A percentile compares a stretch with the other conserved stretches of the same genome.
These are phyloP conservation scores for Patella caerulea DNA, from an alignment of 2,888 invertebrate species.

Conservation along the genomic window DNA sequence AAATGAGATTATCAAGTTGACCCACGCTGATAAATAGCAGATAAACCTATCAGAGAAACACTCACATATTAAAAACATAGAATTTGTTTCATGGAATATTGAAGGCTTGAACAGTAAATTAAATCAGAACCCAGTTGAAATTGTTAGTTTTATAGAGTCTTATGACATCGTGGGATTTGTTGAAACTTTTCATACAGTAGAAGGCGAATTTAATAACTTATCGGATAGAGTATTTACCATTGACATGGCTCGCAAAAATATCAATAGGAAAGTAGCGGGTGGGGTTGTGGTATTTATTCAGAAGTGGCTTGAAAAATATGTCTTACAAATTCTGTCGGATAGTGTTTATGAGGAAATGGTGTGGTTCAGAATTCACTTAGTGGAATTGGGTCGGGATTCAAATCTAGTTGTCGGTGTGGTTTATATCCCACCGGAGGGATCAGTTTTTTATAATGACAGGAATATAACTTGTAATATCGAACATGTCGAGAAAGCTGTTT, in stretches of 20 bases:
- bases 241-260: no score
- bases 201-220: background rate
- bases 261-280: background rate
- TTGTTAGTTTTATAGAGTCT: background rate
- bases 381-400: background rate
- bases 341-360: background rate
- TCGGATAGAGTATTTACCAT: background rate
- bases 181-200: background rate
- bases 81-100: conserved; percentile 4
- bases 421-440: background rate
- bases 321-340: background rate
- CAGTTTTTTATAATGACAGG: background rate
- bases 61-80: background rate
- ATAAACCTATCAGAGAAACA: no score
- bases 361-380: background rate
- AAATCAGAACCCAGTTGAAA: background rate
- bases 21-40: no score
- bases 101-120: background rate
- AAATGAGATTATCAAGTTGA: background rate
- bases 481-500: background rate
- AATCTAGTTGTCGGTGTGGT: conserved; percentile 1
- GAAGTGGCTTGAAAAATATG: background rate
- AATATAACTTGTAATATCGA: background rate
- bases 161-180: background rate
- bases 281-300: background rate